These are phyloP conservation scores for Aplodontia rufa DNA, from an alignment of 2,113 vertebrate species.

Conservation along the genomic window DNA sequence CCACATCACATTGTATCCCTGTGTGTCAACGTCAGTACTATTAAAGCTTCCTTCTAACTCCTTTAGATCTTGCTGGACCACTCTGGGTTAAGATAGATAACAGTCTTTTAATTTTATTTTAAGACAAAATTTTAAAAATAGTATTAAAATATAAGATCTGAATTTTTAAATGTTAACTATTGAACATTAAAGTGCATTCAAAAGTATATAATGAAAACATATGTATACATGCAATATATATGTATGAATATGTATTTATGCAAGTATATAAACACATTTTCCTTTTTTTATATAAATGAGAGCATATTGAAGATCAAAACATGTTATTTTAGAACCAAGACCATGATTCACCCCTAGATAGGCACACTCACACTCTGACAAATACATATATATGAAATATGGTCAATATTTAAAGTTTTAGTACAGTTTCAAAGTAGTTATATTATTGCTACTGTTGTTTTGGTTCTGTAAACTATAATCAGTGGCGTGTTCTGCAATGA, in stretches of 20 bases:
- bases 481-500: not conserved
- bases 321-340: not conserved
- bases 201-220: not conserved
- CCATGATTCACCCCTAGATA: not conserved
- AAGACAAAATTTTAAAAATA: not conserved
- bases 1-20: not conserved
- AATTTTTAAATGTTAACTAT: not conserved
- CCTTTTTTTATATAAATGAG: not conserved
- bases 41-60: not conserved
- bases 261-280: not conserved
- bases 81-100: not conserved
- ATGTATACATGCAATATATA: not conserved
- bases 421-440: not conserved
- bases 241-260: not conserved
- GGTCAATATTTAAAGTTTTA: not conserved
- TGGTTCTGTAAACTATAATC: not conserved
- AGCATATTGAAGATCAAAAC: not conserved
- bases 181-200: not conserved
- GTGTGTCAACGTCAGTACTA: not conserved
- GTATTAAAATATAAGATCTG: not conserved
- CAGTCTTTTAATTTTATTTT: slow-evolving; percentile 14
- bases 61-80: not conserved
- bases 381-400: not conserved
- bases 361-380: too few relatives aligned
- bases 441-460: not conserved